Percentiles rank a stretch among this genome's conserved stretches.
Evolutionary conservation across 2,888 invertebrate species (phyloP).

Genomic region (Prostheceraeus crozeri): DNA sequence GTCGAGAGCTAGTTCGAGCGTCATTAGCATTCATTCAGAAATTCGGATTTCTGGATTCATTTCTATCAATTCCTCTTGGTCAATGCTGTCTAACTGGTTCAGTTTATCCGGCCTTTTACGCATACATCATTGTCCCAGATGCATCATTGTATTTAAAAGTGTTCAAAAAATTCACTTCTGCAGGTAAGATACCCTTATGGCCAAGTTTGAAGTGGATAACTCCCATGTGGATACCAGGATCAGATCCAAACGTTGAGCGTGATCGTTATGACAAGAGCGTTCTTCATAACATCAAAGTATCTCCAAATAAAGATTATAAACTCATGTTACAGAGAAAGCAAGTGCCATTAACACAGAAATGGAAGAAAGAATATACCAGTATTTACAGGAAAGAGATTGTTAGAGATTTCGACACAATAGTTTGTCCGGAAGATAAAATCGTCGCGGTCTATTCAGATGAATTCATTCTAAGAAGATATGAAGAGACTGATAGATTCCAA

Average conservation of each 20-base stretch:
- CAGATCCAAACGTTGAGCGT: background rate
- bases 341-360: no score
- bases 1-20: background rate
- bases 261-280: background rate
- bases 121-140: background rate
- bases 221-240: background rate
- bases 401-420: no score
- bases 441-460: no score
- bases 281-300: no score
- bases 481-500: no score
- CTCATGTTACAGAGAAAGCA: no score
- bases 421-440: no score
- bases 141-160: background rate
- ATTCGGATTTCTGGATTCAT: background rate
- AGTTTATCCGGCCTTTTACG: background rate
- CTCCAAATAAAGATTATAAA: no score
- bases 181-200: background rate
- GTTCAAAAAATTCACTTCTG: background rate
- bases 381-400: no score
- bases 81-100: background rate
- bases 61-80: background rate
- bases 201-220: background rate
- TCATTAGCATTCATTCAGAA: background rate
- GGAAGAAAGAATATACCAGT: no score
- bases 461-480: no score